phyloP scores from a whole-genome alignment of 1,140 invertebrate species.

The Apis mellifera region Amel_HAv3.1 CM009938.2:1630501-1631000 shows the following conservation, averaged over 20 bases:
- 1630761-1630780: not conserved
- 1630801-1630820: not conserved
- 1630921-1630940: slow-evolving; percentile 16
- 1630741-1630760: not conserved
- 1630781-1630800: not conserved
- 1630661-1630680: too few relatives aligned
- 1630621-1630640: too few relatives aligned
- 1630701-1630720: not conserved
- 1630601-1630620: not conserved
- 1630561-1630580: not conserved
- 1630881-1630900: not conserved
- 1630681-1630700: too few relatives aligned
- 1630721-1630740: not conserved
- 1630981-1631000: slow-evolving; percentile 3
- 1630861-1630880: slow-evolving; percentile 39
- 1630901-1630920: too few relatives aligned
- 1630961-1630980: slow-evolving; percentile 36
- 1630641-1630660: too few relatives aligned
- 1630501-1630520: not conserved
- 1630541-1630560: not conserved
- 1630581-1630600: not conserved
- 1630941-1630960: slow-evolving; percentile 35
- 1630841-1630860: slow-evolving; percentile 26
- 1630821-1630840: not conserved
- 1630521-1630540: not conserved